Base-by-base conservation (phyloP, 1,140 invertebrate species). In the Metopolophium dirhodum region DNA sequence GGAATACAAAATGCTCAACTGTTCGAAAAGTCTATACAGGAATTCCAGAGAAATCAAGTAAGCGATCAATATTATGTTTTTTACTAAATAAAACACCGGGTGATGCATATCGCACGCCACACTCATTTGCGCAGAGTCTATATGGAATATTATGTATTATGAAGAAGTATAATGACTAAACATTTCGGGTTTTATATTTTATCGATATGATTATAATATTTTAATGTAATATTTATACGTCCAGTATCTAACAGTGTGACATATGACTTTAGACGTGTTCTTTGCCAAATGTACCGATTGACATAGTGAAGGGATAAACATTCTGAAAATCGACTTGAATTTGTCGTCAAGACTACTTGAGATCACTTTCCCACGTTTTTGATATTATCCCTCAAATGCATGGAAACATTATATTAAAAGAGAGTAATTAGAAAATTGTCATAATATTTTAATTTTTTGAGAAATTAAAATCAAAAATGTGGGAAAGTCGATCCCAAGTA, bases 1-100 rank as follows among this genome's bases (percentile, higher is more conserved):
- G 98, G 99, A 18, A 98, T 99, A 94, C 98, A 99, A 95, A 99
- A 99, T 96, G 99, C 99, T 85, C 98, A 99, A 95, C 96, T 99
- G 7, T 99, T 99, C 95, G 98, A 99, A 95, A 97, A 98, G 94
- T 99, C 98, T 45, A 97, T 99, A 23, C 96, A 98, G 94, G 99
- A 99, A 95, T 99, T 99, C 95, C 97, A 98, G 94, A 96, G 98
- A 94, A 99, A 99, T 96, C 98, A 99, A 96, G 97, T 97, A 95
- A 95, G 94, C 4, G 0, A 37, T 68, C 57, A 61, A 68, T 68
- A 68, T 68, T 68, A 68, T 68, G 4, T 68, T 68, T 1, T 68
- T 9, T 30, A 86, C 14, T 26, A 90, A 37, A 49, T 51, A 9
- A 20, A 51, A 88, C 51, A 88, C 7, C 2, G 26, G 11, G 11